These are phyloP conservation scores for Megaceryle maxima DNA, from an alignment of 2,113 vertebrate species.

Conservation along the genomic window DNA sequence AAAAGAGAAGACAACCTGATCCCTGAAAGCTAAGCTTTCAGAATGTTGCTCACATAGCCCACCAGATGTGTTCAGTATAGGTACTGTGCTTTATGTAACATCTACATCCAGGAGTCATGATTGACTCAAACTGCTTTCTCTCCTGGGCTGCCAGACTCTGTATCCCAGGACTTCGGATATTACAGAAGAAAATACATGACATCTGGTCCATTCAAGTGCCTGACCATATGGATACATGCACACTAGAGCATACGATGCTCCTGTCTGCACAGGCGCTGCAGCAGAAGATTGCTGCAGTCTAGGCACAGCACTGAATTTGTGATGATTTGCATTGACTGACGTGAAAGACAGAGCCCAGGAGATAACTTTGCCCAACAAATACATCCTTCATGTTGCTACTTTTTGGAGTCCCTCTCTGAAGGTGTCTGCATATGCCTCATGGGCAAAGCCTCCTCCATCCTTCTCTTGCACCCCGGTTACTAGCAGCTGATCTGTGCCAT, in stretches of 20 bases:
- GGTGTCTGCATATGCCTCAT: neutral
- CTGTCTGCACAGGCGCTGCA: neutral
- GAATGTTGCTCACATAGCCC: rapidly evolving
- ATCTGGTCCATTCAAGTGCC: neutral
- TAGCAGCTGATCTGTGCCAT: neutral
- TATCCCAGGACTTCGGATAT: rapidly evolving
- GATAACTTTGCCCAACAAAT: neutral
- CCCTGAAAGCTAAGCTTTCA: neutral
- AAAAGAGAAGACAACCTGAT: neutral
- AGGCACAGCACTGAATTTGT: neutral
- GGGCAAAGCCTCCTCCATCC: neutral
- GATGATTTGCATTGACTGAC: neutral
- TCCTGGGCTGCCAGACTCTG: neutral
- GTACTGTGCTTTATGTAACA: neutral
- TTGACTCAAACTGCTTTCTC: neutral
- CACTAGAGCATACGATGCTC: neutral
- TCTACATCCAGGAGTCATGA: neutral
- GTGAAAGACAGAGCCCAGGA: neutral
- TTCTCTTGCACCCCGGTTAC: neutral
- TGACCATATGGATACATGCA: neutral
- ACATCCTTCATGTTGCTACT: neutral
- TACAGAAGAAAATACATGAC: neutral
- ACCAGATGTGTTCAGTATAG: neutral
- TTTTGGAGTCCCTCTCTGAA: neutral
- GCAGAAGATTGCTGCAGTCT: neutral